phyloP scores from a whole-genome alignment of 1,140 invertebrate species.

The Vanessa atalanta region DNA sequence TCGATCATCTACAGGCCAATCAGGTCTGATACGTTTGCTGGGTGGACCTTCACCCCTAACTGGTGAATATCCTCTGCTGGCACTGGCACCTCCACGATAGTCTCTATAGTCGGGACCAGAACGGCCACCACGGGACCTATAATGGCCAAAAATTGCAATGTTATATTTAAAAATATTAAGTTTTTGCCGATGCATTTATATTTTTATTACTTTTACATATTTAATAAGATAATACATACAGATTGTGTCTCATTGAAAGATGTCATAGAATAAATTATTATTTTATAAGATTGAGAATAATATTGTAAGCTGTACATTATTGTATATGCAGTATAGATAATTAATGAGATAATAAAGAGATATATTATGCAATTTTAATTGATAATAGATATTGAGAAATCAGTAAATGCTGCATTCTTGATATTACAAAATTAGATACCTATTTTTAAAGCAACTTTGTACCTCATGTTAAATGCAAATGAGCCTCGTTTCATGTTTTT shows the following conservation, averaged over 20 bases:
- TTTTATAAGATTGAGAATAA: too few relatives aligned
- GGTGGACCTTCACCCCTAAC: slow-evolving; percentile 89
- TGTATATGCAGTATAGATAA: too few relatives aligned
- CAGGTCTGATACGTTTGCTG: slow-evolving; percentile 89
- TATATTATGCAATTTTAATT: too few relatives aligned
- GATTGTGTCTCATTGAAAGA: too few relatives aligned
- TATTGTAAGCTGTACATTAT: too few relatives aligned
- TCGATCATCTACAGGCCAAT: slow-evolving; percentile 84
- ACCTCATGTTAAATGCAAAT: slow-evolving; percentile 60
- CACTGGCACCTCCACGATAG: slow-evolving; percentile 83
- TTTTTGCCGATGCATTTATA: too few relatives aligned
- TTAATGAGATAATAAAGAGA: too few relatives aligned
- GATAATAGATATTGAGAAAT: too few relatives aligned
- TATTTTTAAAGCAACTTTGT: slow-evolving; percentile 32
- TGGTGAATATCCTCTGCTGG: slow-evolving; percentile 86
- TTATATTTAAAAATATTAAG: neutral
- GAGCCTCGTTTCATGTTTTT: slow-evolving; percentile 62
- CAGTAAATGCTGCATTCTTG: too few relatives aligned
- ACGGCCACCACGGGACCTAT: slow-evolving; percentile 72
- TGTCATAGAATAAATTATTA: too few relatives aligned
- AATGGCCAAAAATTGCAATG: slow-evolving; percentile 35
- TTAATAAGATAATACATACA: too few relatives aligned
- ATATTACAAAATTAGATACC: neutral
- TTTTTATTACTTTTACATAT: too few relatives aligned
- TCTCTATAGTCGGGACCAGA: slow-evolving; percentile 86